These are phyloP conservation scores for Blomia tropicalis DNA, from an alignment of 2,888 invertebrate genomes.

Conservation along the genomic window DNA sequence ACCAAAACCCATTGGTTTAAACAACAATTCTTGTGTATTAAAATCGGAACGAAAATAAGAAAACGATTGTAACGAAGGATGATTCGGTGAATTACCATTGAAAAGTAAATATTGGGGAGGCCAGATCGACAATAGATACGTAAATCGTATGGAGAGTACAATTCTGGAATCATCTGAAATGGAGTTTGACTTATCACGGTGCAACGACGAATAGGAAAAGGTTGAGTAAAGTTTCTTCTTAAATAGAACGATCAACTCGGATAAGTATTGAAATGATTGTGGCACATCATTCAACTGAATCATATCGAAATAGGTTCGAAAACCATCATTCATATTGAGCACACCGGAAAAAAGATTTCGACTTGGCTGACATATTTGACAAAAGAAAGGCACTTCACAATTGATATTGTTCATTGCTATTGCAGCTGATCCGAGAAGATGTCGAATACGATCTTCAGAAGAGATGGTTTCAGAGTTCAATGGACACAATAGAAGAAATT, in stretches of 20 bases:
- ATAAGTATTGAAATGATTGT: conserved; percentile 61
- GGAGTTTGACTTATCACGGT: neutral
- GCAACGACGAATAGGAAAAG: neutral
- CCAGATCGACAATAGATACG: conserved; percentile 46
- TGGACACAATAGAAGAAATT: conserved; percentile 61
- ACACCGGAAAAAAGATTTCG: conserved; percentile 55
- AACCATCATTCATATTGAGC: conserved; percentile 52
- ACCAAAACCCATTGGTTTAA: neutral
- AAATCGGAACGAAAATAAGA: neutral
- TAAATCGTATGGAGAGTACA: conserved; percentile 54
- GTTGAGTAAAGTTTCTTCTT: conserved; percentile 55
- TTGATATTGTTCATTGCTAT: conserved; percentile 65
- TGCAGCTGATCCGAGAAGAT: conserved; percentile 59
- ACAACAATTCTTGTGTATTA: neutral
- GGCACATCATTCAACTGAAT: conserved; percentile 66
- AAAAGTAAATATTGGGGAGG: conserved; percentile 14
- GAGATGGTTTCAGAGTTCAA: conserved; percentile 39
- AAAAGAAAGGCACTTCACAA: conserved; percentile 68
- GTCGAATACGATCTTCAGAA: conserved; percentile 47
- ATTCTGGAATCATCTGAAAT: conserved; percentile 41
- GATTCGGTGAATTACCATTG: neutral
- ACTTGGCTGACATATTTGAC: conserved; percentile 65
- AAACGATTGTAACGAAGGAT: neutral
- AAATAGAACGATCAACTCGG: conserved; percentile 64
- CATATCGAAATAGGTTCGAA: conserved; percentile 70